A percentile compares a stretch with the other conserved stretches of the same genome.
Evolutionary conservation across 2,797 vertebrate genomes (phyloP).

Genomic region (Alosa sapidissima): DNA sequence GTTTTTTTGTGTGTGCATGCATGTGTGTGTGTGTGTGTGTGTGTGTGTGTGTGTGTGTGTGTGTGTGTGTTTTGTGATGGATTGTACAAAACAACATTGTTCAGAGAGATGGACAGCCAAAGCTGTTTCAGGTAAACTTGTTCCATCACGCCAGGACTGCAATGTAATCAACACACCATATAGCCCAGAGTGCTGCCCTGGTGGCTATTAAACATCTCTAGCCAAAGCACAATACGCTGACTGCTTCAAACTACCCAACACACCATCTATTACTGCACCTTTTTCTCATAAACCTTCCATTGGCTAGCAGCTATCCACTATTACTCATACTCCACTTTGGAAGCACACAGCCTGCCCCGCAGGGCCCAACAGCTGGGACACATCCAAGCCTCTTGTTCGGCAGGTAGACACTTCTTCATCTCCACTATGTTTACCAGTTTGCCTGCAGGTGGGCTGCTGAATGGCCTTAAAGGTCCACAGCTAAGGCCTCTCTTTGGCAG

Average conservation of each 20-base stretch:
- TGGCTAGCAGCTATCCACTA: not conserved
- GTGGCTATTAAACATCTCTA: conserved; percentile 18
- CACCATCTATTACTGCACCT: not conserved
- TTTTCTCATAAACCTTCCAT: not conserved
- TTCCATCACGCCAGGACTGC: conserved; percentile 5
- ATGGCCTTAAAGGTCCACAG: not conserved
- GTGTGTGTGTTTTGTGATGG: not conserved
- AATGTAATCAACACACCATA: conserved; percentile 6
- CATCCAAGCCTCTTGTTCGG: conserved; percentile 12
- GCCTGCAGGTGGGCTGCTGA: not conserved
- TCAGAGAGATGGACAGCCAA: not conserved
- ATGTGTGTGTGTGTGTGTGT: too few species aligned
- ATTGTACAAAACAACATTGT: not conserved
- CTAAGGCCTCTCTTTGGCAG: not conserved
- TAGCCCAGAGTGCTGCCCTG: conserved; percentile 11
- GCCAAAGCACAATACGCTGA: conserved; percentile 19
- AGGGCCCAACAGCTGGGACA: conserved; percentile 15
- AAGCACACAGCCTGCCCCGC: not conserved
- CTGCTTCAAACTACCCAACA: not conserved
- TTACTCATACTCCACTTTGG: not conserved
- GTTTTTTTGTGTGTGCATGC: not conserved
- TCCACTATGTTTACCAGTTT: not conserved
- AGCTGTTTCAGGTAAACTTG: conserved; percentile 20
- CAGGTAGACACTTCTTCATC: conserved; percentile 4
- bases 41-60: too few species aligned